A percentile compares a stretch with the other conserved stretches of the same genome.
phyloP scores from a whole-genome alignment of 2,888 invertebrate genomes.

The Gisinianus flammeolus region DNA sequence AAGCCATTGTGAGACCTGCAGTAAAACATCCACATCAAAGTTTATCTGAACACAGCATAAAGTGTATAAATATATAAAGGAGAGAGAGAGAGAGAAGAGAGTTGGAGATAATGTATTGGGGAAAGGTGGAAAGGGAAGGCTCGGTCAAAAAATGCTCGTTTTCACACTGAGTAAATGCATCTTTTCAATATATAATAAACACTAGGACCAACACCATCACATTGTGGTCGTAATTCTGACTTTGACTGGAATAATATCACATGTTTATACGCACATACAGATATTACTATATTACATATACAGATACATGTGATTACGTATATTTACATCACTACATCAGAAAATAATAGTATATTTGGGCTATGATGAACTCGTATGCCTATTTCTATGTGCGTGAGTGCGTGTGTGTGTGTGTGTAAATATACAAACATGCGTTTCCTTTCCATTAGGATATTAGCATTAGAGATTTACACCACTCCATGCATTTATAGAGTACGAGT shows the following conservation, averaged over 20 bases:
- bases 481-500: constrained; percentile 7
- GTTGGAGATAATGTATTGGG: background rate
- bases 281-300: no score
- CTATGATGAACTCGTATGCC: background rate
- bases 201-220: background rate
- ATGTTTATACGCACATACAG: no score
- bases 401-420: constrained; percentile 5
- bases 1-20: background rate
- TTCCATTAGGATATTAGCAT: constrained; percentile 31
- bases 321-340: no score
- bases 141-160: background rate
- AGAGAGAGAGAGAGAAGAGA: background rate
- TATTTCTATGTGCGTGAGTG: background rate
- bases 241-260: no score
- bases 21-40: background rate
- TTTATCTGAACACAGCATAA: background rate
- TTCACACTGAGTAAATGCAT: background rate
- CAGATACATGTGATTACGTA: no score
- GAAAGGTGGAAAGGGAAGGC: background rate
- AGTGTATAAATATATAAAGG: background rate
- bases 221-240: background rate
- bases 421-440: constrained; percentile 34
- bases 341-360: no score
- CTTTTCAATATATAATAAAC: background rate
- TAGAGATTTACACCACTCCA: constrained; percentile 33